Evolutionary conservation across 2,888 invertebrate genomes (phyloP), one percentile per base, ranked within the genome.

Genomic region (Drosophila neotestacea): DNA sequence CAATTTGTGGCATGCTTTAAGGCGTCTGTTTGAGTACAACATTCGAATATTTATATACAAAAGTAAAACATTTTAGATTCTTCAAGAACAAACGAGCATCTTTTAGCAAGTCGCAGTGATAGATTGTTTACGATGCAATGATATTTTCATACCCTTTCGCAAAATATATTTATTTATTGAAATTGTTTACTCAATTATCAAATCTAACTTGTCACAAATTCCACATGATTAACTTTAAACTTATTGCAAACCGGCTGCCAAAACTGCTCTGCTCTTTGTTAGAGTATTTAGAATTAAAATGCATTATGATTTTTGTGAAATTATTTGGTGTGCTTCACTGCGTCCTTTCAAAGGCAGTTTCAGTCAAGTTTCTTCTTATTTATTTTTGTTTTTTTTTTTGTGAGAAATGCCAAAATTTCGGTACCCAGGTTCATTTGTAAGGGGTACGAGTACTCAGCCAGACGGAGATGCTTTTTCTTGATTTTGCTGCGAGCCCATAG

Each of bases 291-390:
- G 55, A 71, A 69, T 70, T 62, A 48, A 72, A 78, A 77, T 78
- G 73, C 66, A 79, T 79, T 76, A 76, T 76, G 54, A 70, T 76
- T 76, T 76, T 76, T 70, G 58, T 55, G 77, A 77, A 88, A 89
- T 82, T 77, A 85, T 84, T 84, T 81, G 64, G 73, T 83, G 80
- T 81, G 90, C 89, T 85, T 80, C 82, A 85, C 71, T 85, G 87
- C 83, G 74, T 71, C 78, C 78, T 83, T 86, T 86, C 80, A 81
- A 60, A 70, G 66, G 41, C 48, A 48, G 46, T 58, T 80, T 42
- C 65, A 68, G 66, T 42, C 50, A 58, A 56, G 55, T 51, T 70
- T 75, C 65, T 38, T 39, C 22, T 38, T 39, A 42, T 59, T 48
- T 38, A 9, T 22, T 13, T 32, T 63, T 16, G 16, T 16, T 41